These are phyloP conservation scores for Simalia tracyae DNA, from an alignment of 2,797 vertebrate species.

Conservation along the genomic window DNA sequence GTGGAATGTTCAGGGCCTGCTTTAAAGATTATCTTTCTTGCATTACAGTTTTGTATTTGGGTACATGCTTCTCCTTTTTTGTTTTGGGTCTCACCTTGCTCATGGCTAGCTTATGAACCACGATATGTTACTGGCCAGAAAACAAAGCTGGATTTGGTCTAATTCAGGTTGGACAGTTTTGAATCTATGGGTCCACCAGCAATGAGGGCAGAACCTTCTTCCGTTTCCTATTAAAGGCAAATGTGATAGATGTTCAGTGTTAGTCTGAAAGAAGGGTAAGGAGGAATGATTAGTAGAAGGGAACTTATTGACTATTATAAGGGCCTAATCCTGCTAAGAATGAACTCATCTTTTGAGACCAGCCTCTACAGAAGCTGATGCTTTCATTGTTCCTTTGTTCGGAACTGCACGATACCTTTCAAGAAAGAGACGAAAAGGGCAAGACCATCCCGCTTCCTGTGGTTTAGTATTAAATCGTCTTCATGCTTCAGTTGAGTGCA, in stretches of 20 bases:
- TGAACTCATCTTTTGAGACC: not conserved
- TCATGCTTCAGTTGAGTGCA: constrained; percentile 8
- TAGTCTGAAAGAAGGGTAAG: not conserved
- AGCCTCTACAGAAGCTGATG: not conserved
- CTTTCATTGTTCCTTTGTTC: not conserved
- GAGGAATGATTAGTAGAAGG: not conserved
- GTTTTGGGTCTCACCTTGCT: not conserved
- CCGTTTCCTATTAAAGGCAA: not conserved
- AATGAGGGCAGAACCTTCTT: not conserved
- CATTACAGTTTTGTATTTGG: not conserved
- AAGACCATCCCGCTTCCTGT: not conserved
- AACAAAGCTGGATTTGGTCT: not conserved
- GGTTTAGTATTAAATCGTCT: not conserved
- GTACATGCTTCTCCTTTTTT: too few species aligned
- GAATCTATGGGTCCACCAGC: not conserved
- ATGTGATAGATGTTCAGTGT: not conserved
- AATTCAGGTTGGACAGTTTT: not conserved
- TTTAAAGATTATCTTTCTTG: not conserved
- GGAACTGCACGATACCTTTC: not conserved
- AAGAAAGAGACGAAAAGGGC: not conserved
- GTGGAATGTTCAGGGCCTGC: not conserved
- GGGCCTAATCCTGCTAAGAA: not conserved
- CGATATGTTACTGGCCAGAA: not conserved
- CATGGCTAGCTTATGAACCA: not conserved
- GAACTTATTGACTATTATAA: not conserved